Base-by-base conservation (phyloP, 1,140 invertebrate genomes). In the Colletes latitarsis region DNA sequence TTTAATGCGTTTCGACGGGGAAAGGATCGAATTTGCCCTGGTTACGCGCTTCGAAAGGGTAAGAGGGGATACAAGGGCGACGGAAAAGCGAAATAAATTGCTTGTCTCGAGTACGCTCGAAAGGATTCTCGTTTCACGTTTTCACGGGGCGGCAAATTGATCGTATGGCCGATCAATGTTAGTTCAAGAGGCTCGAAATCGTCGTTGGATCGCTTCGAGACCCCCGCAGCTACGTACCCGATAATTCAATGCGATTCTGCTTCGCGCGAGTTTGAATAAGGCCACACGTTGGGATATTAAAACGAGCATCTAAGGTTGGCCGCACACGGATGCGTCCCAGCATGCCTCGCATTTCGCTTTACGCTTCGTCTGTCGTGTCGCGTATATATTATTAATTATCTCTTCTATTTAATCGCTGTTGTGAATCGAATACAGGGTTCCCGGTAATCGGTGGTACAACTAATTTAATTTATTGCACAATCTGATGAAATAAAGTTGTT, bases 91-190 rank as follows among this genome's bases (percentile, higher is more conserved):
- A 46, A 77, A 17, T 57, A 77, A 64, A 77, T 70, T 70, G 21
- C 17, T 53, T 70, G 19, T 77, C 39, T 41, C 17, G 19, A 62
- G 69, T 9, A 73, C 52, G n/a, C 69, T 79, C 41, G 49, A 71
- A 14, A 19, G 21, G 43, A 52, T 62, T 19, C 75, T 71, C 43
- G 43, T 52, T 71, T 49, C 19, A 41, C 53, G 75, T 30, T 49
- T 77, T 52, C 21, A 6, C 46, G 17, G 30, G 30, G 14, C 2
- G 17, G n/a, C 43, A 70, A 72, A 72, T 30, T 43, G 77, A 78
- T 78, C 69, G 69, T 41, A 39, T 21, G 58, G 19, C 52, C 60
- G 70, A 73, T 73, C 77, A 60, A 79, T 73, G 49, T 57, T n/a
- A 63, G 49, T 46, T 73, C 14, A 64, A 73, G 58, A 66, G 77